These are phyloP conservation scores for Bombyx mori DNA, from an alignment of 1,140 invertebrate genomes.

Conservation along the genomic window DNA sequence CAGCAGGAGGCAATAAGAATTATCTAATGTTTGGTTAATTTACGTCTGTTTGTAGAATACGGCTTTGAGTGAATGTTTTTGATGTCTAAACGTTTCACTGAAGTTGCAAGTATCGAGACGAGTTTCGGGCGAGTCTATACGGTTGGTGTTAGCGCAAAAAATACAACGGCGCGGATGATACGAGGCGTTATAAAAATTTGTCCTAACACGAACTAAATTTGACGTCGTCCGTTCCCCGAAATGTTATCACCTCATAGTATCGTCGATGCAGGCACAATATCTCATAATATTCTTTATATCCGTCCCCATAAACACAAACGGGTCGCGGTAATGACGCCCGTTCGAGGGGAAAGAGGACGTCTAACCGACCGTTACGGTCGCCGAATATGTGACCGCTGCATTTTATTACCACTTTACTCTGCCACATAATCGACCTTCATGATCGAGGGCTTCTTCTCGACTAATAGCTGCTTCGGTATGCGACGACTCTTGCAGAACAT, in stretches of 20 bases:
- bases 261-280: constrained; percentile 58
- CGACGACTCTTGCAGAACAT: constrained; percentile 15
- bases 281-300: constrained; percentile 69
- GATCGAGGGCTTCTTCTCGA: constrained; percentile 60
- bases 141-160: neutral
- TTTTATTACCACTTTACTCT: constrained; percentile 69
- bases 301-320: constrained; percentile 64
- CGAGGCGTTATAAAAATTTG: constrained; percentile 39
- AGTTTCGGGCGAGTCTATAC: too few species aligned
- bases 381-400: constrained; percentile 68
- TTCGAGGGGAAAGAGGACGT: constrained; percentile 44
- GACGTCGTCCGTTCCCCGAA: constrained; percentile 31
- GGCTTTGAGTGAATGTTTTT: too few species aligned
- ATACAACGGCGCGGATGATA: constrained; percentile 4
- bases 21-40: too few species aligned
- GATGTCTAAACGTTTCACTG: too few species aligned
- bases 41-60: too few species aligned
- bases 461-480: constrained; percentile 48
- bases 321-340: constrained; percentile 56
- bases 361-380: constrained; percentile 61
- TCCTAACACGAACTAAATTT: constrained; percentile 36
- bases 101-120: too few species aligned
- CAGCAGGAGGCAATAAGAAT: neutral
- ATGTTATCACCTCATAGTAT: constrained; percentile 61
- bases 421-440: constrained; percentile 68